Percentiles rank a stretch among this genome's conserved stretches.
Evolutionary conservation across 1,140 invertebrate genomes (phyloP).

Genomic region (Hypothenemus hampei): DNA sequence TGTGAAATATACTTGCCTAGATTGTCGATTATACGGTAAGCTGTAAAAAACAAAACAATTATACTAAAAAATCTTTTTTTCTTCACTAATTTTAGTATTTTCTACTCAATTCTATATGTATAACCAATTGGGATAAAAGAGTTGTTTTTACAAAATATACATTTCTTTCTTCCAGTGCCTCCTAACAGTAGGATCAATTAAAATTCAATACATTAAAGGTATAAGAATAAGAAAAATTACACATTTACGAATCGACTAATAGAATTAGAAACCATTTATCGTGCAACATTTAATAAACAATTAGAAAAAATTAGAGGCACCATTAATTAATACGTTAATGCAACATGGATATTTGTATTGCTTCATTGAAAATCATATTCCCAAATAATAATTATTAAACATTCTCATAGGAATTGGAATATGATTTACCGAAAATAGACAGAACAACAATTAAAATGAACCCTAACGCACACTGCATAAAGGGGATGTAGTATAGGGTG

Average conservation of each 20-base stretch:
- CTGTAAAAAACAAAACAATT: conserved; percentile 26
- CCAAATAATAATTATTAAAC: background rate
- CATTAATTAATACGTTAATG: background rate
- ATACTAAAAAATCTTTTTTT: too few relatives aligned
- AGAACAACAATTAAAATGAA: background rate
- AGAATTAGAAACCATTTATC: conserved; percentile 7
- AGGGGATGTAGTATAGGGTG: too few relatives aligned
- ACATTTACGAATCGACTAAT: background rate
- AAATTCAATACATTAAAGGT: background rate
- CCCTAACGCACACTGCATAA: conserved; percentile 1
- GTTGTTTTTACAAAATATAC: conserved; percentile 25
- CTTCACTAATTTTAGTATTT: too few relatives aligned
- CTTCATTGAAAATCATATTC: background rate
- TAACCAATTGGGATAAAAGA: too few relatives aligned
- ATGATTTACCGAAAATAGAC: too few relatives aligned
- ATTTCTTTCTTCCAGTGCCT: conserved; percentile 29
- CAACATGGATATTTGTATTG: background rate
- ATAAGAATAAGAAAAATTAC: conserved; percentile 1
- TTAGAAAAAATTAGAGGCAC: conserved; percentile 2
- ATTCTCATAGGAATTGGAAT: too few relatives aligned
- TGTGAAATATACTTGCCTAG: conserved; percentile 29
- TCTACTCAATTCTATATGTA: too few relatives aligned
- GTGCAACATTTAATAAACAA: conserved; percentile 13
- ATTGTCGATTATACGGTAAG: conserved; percentile 30
- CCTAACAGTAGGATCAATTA: conserved; percentile 6